Base-by-base conservation (phyloP, 2,113 vertebrate genomes). In the Stictonetta naevosa region DNA sequence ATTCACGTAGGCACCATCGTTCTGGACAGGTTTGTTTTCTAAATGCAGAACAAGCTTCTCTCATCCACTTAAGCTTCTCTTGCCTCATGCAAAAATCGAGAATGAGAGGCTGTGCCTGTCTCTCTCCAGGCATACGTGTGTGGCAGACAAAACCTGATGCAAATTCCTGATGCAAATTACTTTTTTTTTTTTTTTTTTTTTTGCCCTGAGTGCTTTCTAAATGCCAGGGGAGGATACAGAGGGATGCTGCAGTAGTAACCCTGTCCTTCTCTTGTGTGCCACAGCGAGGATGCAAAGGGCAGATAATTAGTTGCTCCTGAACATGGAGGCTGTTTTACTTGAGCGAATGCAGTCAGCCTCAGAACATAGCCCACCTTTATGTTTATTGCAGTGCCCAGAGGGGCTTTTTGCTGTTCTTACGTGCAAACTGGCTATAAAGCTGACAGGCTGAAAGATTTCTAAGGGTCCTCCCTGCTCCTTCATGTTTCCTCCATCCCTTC, bases 1-100 rank as follows among this genome's bases (percentile, higher is more conserved):
- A 95, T 94, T 95, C 83, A 86, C 48, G 56, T 22, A 86, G 86
- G 73, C 62, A 82, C 53, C 58, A 11, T 76, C 1, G 0, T 83
- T 81, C 58, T 75, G 64, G 88, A 75, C 85, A 95, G 50, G 36
- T 82, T 86, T 92, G 92, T 93, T 95, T 86, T 83, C 80, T 86
- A 91, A 83, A 82, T 76, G 67, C 77, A 86, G 86, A 88, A 68
- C 73, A 88, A 96, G 88, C 69, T 94, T 76, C 42, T 38, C 36
- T 92, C 44, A 68, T 90, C 88, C 88, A 58, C 79, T 93, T 84
- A 83, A 92, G 92, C 64, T 77, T 26, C 68, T 90, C 90, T 94
- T 77, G 81, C 66, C 69, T 92, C 83, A 53, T 86, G 55, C 38
- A 90, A 64, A 92, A 96, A 92, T 90, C 72, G 83, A 28, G 92